Percentiles rank a stretch among this genome's conserved stretches.
These are phyloP conservation scores for Pogonophryne albipinna DNA, from an alignment of 2,797 vertebrate genomes.

Conservation along the genomic window DNA sequence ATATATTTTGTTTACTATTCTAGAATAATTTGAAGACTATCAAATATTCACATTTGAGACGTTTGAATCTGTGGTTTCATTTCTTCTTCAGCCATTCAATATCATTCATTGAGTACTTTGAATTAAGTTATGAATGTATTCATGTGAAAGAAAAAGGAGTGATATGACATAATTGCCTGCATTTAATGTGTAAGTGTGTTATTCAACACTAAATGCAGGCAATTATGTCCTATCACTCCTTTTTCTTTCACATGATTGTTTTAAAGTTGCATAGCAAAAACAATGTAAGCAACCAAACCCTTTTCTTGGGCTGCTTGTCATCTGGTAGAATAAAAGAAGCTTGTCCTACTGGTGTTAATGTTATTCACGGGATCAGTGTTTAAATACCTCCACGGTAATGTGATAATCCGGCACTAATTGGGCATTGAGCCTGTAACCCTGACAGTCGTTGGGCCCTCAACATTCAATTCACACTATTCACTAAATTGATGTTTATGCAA, in stretches of 20 bases:
- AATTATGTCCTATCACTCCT: accelerated
- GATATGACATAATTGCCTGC: no score
- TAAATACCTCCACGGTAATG: slow-evolving; percentile 52
- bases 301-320: slow-evolving; percentile 5
- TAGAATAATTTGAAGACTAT: not conserved
- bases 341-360: not conserved
- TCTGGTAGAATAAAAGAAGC: not conserved
- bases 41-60: slow-evolving; percentile 4
- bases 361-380: slow-evolving; percentile 5
- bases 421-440: slow-evolving; percentile 14
- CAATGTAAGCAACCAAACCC: not conserved
- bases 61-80: not conserved
- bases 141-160: no score
- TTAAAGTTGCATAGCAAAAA: not conserved
- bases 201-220: not conserved
- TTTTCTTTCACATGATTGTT: not conserved
- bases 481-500: slow-evolving; percentile 55
- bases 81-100: not conserved
- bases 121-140: not conserved
- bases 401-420: slow-evolving; percentile 34
- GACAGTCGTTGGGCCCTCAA: slow-evolving; percentile 9
- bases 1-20: not conserved
- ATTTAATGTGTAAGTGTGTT: not conserved
- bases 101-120: not conserved
- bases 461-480: slow-evolving; percentile 34